Evolutionary conservation across 2,113 vertebrate species (phyloP).

Genomic region (Lutjanus erythropterus): DNA sequence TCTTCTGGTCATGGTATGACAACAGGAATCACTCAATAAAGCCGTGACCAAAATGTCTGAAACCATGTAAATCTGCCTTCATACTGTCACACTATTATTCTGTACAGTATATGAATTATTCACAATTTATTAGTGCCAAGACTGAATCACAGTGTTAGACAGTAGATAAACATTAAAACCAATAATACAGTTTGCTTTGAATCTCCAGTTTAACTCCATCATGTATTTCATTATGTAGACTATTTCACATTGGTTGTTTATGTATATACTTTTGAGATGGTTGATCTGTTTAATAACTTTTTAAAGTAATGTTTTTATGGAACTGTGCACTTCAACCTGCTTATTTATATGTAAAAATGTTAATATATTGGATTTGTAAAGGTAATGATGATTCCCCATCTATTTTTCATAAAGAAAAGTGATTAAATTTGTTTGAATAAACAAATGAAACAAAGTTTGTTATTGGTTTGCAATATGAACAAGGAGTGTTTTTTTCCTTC

Average conservation of each 20-base stretch:
- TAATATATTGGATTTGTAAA: constrained; percentile 72
- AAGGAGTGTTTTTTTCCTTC: background rate
- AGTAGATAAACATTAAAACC: constrained; percentile 15
- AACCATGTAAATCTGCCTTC: constrained; percentile 46
- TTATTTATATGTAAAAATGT: constrained; percentile 83
- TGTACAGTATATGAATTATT: constrained; percentile 37
- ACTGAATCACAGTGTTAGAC: constrained; percentile 48
- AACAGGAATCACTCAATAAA: constrained; percentile 9
- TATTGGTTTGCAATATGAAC: background rate
- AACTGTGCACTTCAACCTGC: constrained; percentile 46
- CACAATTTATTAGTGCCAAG: constrained; percentile 49
- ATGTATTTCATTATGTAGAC: constrained; percentile 36
- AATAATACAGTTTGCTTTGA: constrained; percentile 13
- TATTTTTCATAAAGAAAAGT: constrained; percentile 79
- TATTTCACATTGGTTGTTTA: constrained; percentile 26
- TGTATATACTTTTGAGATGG: constrained; percentile 53
- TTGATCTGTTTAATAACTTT: constrained; percentile 53
- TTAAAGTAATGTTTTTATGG: constrained; percentile 52
- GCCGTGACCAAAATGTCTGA: constrained; percentile 12
- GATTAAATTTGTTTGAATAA: constrained; percentile 74
- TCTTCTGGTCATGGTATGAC: background rate
- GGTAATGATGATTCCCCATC: constrained; percentile 54
- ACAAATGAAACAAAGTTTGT: constrained; percentile 57
- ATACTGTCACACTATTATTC: constrained; percentile 26
- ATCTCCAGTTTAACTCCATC: constrained; percentile 17